Percentiles rank a stretch among this genome's conserved stretches.
Conservation (phyloP, 2,797 vertebrate genomes). For the Brachyrhaphis roseni region DNA sequence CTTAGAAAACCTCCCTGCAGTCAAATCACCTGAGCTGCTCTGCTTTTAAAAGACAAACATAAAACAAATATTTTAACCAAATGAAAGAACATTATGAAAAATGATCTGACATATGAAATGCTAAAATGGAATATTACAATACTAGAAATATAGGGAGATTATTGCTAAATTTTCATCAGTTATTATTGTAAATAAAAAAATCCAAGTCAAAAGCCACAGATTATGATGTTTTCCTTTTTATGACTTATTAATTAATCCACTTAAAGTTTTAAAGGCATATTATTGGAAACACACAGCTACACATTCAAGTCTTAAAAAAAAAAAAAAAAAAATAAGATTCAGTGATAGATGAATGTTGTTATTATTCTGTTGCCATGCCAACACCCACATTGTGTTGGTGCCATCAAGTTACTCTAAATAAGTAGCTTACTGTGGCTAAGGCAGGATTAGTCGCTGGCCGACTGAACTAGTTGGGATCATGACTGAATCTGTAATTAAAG, state of each 20-base stretch:
- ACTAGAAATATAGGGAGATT: neutral
- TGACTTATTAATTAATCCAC: neutral
- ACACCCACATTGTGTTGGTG: neutral
- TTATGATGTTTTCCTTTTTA: neutral
- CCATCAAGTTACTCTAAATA: slow-evolving; percentile 42
- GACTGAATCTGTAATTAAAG: slow-evolving; percentile 58
- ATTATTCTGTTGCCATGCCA: slow-evolving; percentile 5
- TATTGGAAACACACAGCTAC: neutral
- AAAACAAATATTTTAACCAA: neutral
- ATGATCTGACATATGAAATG: neutral
- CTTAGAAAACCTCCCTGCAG: neutral
- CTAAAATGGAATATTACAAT: neutral
- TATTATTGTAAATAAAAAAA: neutral
- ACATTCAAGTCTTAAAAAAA: neutral
- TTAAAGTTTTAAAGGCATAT: neutral
- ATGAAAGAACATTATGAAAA: neutral
- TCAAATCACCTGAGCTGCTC: neutral
- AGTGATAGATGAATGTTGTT: neutral
- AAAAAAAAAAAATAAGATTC: neutral
- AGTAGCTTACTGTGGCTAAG: slow-evolving; percentile 36
- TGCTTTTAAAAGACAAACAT: neutral
- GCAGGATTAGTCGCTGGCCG: slow-evolving; percentile 52
- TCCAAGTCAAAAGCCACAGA: neutral
- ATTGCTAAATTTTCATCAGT: neutral
- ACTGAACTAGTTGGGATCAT: slow-evolving; percentile 53